Evolutionary conservation across 2,113 vertebrate species (phyloP).

Genomic region (Colius striatus): DNA sequence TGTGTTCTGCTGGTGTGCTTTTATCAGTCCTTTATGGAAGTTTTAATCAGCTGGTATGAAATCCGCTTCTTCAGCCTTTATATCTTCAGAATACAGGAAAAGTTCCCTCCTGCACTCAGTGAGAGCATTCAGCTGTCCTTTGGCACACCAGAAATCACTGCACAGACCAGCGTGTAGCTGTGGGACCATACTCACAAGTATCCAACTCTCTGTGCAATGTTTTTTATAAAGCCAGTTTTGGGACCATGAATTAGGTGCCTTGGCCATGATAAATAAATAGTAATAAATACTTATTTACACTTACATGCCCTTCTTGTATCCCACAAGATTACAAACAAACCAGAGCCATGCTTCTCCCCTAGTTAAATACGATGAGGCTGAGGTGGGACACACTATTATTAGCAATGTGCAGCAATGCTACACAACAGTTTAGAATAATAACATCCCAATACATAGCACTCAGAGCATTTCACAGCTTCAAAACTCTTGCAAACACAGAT

Average conservation of each 20-base stretch:
- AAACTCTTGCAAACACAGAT: not conserved
- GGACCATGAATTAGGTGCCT: not conserved
- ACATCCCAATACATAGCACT: not conserved
- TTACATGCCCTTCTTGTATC: not conserved
- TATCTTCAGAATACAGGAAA: not conserved
- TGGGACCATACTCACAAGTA: not conserved
- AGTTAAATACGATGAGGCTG: not conserved
- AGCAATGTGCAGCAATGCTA: not conserved
- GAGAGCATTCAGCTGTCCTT: not conserved
- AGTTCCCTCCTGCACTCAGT: not conserved
- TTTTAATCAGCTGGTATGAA: not conserved
- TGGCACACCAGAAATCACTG: not conserved
- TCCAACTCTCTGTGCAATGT: not conserved
- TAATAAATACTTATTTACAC: conserved; percentile 52
- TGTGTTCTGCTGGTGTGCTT: not conserved
- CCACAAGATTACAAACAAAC: not conserved
- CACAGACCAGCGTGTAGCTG: not conserved
- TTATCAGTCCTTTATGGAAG: not conserved
- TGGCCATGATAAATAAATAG: conserved; percentile 52
- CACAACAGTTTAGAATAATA: not conserved
- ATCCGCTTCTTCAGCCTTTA: not conserved
- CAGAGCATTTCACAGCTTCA: conserved; percentile 23
- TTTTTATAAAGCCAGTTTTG: not conserved
- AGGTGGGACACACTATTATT: not conserved
- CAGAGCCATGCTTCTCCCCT: not conserved